These are phyloP conservation scores for Ceratoteleas bidentatus DNA, from an alignment of 1,140 invertebrate genomes.

Conservation along the genomic window DNA sequence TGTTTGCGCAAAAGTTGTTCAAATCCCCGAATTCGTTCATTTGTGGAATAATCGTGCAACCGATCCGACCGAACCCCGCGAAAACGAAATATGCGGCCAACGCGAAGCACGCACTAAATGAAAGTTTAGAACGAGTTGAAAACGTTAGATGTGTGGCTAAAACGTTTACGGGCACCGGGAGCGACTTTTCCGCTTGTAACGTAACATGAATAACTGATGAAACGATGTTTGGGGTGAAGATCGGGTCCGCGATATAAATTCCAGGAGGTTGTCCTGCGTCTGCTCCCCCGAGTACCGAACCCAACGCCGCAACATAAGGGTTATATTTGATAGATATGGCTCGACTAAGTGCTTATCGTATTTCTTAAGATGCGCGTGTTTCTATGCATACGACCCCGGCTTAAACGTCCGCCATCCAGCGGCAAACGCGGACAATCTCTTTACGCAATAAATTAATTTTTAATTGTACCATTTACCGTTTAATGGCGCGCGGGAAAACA, in stretches of 20 bases:
- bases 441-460: conserved; percentile 57
- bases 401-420: conserved; percentile 16
- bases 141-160: conserved; percentile 72
- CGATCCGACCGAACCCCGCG: neutral
- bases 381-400: conserved; percentile 23
- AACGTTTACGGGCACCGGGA: conserved; percentile 77
- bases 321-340: conserved; percentile 81
- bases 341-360: conserved; percentile 81
- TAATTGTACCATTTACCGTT: conserved; percentile 46
- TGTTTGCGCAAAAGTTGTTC: neutral
- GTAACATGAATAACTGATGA: conserved; percentile 80
- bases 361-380: conserved; percentile 71
- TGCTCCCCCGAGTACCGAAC: conserved; percentile 71
- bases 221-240: conserved; percentile 71
- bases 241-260: conserved; percentile 78
- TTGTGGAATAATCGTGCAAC: neutral
- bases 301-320: conserved; percentile 75
- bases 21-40: neutral
- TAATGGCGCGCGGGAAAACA: conserved; percentile 25
- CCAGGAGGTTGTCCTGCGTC: conserved; percentile 76
- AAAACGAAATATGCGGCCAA: conserved; percentile 2
- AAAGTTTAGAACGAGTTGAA: conserved; percentile 62
- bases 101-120: conserved; percentile 27
- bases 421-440: conserved; percentile 41
- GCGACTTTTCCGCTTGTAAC: conserved; percentile 78